Evolutionary conservation across 1,140 invertebrate species (phyloP).

Genomic region (Drosophila pallidifrons): DNA sequence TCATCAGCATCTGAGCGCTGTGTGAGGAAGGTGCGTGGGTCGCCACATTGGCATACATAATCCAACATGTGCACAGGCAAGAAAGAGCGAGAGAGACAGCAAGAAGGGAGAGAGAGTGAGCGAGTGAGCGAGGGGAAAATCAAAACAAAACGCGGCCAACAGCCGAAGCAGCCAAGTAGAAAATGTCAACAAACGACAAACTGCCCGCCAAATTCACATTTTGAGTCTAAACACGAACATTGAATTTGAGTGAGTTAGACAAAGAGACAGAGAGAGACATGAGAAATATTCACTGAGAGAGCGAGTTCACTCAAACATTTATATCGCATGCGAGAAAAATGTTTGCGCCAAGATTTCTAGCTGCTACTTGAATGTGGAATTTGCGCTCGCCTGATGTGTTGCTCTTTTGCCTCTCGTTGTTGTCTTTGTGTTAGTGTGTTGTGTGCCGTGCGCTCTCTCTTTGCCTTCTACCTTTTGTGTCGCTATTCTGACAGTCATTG

Average conservation of each 20-base stretch:
- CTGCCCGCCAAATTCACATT: slow-evolving; percentile 74
- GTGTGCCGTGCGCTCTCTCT: slow-evolving; percentile 36
- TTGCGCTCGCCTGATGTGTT: slow-evolving; percentile 1
- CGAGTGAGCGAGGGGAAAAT: slow-evolving; percentile 25
- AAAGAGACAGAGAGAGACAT: background rate
- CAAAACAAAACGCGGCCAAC: slow-evolving; percentile 71
- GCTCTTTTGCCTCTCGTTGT: slow-evolving; percentile 22
- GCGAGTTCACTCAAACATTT: slow-evolving; percentile 25
- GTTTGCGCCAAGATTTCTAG: slow-evolving; percentile 2
- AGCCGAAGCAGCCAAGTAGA: slow-evolving; percentile 47
- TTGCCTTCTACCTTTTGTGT: slow-evolving; percentile 45
- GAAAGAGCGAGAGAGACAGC: background rate
- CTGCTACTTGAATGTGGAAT: background rate
- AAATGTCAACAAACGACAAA: slow-evolving; percentile 83
- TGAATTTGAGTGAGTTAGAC: slow-evolving; percentile 31
- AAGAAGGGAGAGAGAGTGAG: background rate
- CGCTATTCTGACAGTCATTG: slow-evolving; percentile 73
- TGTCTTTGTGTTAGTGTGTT: slow-evolving; percentile 24
- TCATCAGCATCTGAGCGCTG: slow-evolving; percentile 66
- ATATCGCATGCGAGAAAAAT: slow-evolving; percentile 66
- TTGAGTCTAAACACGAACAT: slow-evolving; percentile 44
- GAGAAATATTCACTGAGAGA: background rate
- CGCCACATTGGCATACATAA: slow-evolving; percentile 41
- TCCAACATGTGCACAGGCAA: slow-evolving; percentile 34
- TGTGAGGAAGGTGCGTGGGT: slow-evolving; percentile 40